Evolutionary conservation across 2,113 vertebrate species (phyloP).

Genomic region (Mesembrinibis cayennensis): DNA sequence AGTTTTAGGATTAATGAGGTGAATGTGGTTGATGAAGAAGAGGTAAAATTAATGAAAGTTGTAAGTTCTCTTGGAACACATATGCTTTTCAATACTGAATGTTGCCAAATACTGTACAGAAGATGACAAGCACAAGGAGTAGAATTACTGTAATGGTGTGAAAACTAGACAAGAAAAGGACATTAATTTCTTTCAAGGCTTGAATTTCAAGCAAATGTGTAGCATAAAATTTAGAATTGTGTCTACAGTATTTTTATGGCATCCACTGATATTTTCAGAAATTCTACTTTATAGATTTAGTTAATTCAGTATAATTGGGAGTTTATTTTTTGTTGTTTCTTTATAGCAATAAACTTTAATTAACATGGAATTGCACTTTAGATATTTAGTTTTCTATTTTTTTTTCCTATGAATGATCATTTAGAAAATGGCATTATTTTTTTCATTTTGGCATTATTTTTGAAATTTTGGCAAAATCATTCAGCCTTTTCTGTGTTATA

Average conservation of each 20-base stretch:
- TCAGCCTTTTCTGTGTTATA: not conserved
- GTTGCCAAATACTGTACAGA: not conserved
- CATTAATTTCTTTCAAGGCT: not conserved
- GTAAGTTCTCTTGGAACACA: not conserved
- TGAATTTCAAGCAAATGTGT: not conserved
- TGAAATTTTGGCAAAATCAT: not conserved
- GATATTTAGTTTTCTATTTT: not conserved
- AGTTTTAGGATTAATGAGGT: not conserved
- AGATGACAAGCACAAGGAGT: not conserved
- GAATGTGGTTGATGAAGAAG: not conserved
- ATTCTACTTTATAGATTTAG: not conserved
- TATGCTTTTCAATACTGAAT: not conserved
- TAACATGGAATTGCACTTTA: not conserved
- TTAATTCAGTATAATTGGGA: not conserved
- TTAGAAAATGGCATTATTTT: not conserved
- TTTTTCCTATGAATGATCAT: not conserved
- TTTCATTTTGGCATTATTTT: not conserved
- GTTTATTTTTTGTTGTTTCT: not conserved
- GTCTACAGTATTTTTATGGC: not conserved
- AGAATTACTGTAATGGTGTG: not conserved
- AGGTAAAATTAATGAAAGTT: not conserved
- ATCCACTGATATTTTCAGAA: not conserved
- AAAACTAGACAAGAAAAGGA: not conserved
- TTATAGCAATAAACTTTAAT: not conserved
- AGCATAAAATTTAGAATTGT: not conserved